Evolutionary conservation across 2,113 vertebrate genomes (phyloP), one percentile per base, ranked within the genome.

Genomic region (Zosterops borbonicus): DNA sequence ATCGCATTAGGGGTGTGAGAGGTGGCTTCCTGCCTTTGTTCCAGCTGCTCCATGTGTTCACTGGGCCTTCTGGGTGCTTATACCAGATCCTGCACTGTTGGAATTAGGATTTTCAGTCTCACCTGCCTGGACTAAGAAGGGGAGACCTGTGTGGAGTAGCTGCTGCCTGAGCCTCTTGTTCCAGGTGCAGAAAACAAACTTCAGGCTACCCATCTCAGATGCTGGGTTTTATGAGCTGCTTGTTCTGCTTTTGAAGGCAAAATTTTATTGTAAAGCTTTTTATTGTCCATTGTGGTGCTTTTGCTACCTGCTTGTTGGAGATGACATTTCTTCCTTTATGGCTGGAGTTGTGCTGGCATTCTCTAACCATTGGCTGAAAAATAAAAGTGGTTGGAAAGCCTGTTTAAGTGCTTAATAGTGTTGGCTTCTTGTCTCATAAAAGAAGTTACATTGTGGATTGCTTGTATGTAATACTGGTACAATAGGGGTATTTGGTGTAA

Each of bases 361-460:
- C 23, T 76, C 41, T 55, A 21, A 63, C 2, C 1, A 1, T 27
- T 69, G 53, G 9, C 63, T 71, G 88, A 78, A 89, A 87, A 96
- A 96, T 92, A 93, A 94, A 96, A 89, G 55, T 58, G 53, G 1
- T 58, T 92, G 80, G 53, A 87, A 93, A 90, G 59, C 56, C 27
- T 49, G 89, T 41, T 71, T 55, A 33, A 33, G 0, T 67, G 56
- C 31, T 64, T 35, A 7, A 6, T 29, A 35, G 33, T 12, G 19
- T 92, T 41, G 76, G 47, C 24, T 87, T 16, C 31, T 77, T 77
- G 49, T 93, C 27, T 88, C 12, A 1, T 56, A 5, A 68, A 58
- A 62, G 37, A 52, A 44, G 7, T 37, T 1, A 11, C 4, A 2
- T 3, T n/a, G 28, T 41, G 28, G 63, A 3, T 70, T 21, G 29